phyloP scores from a whole-genome alignment of 2,888 invertebrate genomes.

The Carabus problematicus region DNA sequence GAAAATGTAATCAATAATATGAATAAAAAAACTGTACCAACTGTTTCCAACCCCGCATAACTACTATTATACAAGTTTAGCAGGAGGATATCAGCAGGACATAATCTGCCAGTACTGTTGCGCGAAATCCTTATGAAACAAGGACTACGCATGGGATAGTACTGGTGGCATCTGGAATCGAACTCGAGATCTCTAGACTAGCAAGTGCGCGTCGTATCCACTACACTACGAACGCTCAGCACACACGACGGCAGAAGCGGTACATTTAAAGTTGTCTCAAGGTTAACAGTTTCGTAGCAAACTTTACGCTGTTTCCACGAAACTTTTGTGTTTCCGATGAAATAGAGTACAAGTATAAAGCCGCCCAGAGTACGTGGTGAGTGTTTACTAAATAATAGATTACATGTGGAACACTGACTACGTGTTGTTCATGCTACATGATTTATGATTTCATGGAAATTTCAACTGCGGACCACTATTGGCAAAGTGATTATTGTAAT shows the following conservation, averaged over 20 bases:
- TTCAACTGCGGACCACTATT: no score
- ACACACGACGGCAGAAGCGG: not conserved
- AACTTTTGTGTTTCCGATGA: no score
- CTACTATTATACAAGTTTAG: not conserved
- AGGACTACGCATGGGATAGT: slow-evolving; percentile 13
- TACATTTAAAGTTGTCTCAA: slow-evolving; percentile 1
- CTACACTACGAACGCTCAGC: not conserved
- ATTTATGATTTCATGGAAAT: no score
- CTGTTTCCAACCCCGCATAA: slow-evolving; percentile 5
- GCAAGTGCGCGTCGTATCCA: not conserved
- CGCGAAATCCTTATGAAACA: slow-evolving; percentile 9
- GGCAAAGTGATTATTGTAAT: no score
- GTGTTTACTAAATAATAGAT: no score
- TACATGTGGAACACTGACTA: no score
- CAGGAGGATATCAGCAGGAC: slow-evolving; percentile 11
- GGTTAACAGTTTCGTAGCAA: not conserved
- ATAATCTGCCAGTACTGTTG: slow-evolving; percentile 13
- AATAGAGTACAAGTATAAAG: no score
- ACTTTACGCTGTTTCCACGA: no score
- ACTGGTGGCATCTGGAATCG: slow-evolving; percentile 14
- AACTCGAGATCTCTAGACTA: slow-evolving; percentile 5
- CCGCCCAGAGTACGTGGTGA: no score
- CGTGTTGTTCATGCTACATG: no score
- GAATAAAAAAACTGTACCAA: slow-evolving; percentile 9
- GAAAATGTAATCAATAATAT: not conserved